phyloP scores from a whole-genome alignment of 2,888 invertebrate species.

The Lycaena phlaeas region DNA sequence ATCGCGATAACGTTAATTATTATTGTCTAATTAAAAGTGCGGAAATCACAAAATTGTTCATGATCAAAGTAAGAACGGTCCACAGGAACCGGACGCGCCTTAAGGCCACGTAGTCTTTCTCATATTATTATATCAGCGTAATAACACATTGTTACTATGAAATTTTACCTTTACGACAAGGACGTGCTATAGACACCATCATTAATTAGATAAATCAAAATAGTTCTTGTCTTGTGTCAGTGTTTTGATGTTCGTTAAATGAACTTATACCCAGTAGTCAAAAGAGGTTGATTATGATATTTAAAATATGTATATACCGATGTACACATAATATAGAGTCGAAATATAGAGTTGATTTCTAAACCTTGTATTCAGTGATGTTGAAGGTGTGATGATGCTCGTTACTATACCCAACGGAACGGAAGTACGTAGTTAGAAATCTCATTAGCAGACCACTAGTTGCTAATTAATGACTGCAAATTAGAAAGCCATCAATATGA shows the following conservation, averaged over 20 bases:
- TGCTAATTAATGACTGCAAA: neutral
- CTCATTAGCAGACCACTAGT: slow-evolving; percentile 2
- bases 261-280: too few relatives aligned
- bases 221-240: too few relatives aligned
- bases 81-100: slow-evolving; percentile 53
- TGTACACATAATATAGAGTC: too few relatives aligned
- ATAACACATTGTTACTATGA: slow-evolving; percentile 3
- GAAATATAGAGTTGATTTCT: too few relatives aligned
- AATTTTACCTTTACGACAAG: slow-evolving; percentile 7
- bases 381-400: too few relatives aligned
- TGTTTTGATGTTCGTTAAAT: too few relatives aligned
- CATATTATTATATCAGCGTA: slow-evolving; percentile 14
- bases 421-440: too few relatives aligned
- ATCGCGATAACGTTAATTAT: slow-evolving; percentile 8
- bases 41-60: slow-evolving; percentile 51
- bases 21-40: slow-evolving; percentile 38
- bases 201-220: too few relatives aligned
- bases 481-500: slow-evolving; percentile 3
- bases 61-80: slow-evolving; percentile 58
- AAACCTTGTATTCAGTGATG: too few relatives aligned
- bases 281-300: neutral
- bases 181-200: neutral
- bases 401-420: too few relatives aligned
- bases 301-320: too few relatives aligned
- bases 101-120: slow-evolving; percentile 30